These are phyloP conservation scores for Phenganax marumi DNA, from an alignment of 92 coral and sea anemone genomes.

Conservation along the genomic window DNA sequence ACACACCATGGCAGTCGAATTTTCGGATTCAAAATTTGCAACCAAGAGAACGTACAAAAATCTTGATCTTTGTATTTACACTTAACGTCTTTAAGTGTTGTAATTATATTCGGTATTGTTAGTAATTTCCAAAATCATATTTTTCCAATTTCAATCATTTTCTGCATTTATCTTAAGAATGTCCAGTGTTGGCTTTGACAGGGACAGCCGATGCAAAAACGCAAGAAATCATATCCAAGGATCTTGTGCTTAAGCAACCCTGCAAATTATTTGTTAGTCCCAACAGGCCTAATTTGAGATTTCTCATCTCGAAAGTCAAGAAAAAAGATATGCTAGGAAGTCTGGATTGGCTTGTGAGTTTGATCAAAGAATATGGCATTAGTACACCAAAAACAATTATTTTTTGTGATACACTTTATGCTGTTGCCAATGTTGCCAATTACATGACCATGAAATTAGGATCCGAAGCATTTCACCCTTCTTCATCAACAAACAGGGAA, in stretches of 20 bases:
- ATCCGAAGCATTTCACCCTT: conserved; percentile 43
- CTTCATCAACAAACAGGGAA: conserved; percentile 28
- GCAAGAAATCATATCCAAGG: conserved; percentile 29
- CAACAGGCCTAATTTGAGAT: conserved; percentile 29
- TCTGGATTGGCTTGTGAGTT: conserved; percentile 42
- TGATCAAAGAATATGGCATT: not conserved
- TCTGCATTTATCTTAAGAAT: conserved; percentile 28
- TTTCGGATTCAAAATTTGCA: no score
- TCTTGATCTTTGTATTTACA: no score
- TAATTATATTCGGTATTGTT: not conserved
- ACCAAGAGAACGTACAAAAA: no score
- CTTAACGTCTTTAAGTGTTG: no score
- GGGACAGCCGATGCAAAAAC: conserved; percentile 59
- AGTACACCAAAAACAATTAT: conserved; percentile 47
- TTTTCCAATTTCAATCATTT: no score
- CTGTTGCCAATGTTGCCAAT: conserved; percentile 51
- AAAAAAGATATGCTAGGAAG: conserved; percentile 5
- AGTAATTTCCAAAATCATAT: no score
- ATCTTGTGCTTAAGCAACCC: conserved; percentile 19
- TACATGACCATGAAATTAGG: conserved; percentile 48
- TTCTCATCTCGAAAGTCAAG: conserved; percentile 26
- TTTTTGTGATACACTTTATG: conserved; percentile 57
- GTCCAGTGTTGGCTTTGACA: conserved; percentile 52
- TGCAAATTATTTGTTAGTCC: conserved; percentile 35
- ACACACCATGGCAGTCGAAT: no score